These are phyloP conservation scores for Leucoma salicis DNA, from an alignment of 2,888 invertebrate species.

Conservation along the genomic window DNA sequence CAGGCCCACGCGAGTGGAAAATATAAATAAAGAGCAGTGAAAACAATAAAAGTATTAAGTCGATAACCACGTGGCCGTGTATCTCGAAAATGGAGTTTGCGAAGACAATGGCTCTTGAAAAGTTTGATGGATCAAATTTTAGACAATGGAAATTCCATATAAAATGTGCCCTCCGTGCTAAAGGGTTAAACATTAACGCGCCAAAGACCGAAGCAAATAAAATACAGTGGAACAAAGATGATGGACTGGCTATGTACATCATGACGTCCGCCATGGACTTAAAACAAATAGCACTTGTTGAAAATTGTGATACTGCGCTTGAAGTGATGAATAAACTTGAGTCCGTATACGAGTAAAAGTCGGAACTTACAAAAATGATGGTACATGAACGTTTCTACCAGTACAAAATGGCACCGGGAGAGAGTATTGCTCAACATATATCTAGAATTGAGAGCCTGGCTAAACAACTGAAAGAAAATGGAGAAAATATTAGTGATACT, in stretches of 20 bases:
- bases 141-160: constrained; percentile 17
- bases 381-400: constrained; percentile 5
- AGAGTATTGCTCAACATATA: constrained; percentile 19
- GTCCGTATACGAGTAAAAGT: constrained; percentile 14
- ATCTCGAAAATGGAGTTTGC: neutral
- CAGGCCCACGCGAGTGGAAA: neutral
- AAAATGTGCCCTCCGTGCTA: constrained; percentile 15
- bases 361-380: constrained; percentile 10
- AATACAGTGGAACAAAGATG: constrained; percentile 5
- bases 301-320: too few relatives aligned
- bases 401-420: constrained; percentile 8
- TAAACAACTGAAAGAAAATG: too few relatives aligned
- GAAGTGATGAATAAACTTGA: constrained; percentile 17
- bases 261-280: constrained; percentile 13
- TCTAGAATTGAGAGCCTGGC: constrained; percentile 20
- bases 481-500: constrained; percentile 7
- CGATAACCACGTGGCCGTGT: neutral
- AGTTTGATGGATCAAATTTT: neutral
- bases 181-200: constrained; percentile 9
- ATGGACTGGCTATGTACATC: constrained; percentile 13
- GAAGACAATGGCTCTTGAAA: neutral
- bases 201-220: constrained; percentile 1
- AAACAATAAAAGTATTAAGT: neutral
- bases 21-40: neutral
- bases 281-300: constrained; percentile 17